Percentiles rank a stretch among this genome's conserved stretches.
phyloP scores from a whole-genome alignment of 1,140 invertebrate species.

The Thaumatotibia leucotreta region DNA sequence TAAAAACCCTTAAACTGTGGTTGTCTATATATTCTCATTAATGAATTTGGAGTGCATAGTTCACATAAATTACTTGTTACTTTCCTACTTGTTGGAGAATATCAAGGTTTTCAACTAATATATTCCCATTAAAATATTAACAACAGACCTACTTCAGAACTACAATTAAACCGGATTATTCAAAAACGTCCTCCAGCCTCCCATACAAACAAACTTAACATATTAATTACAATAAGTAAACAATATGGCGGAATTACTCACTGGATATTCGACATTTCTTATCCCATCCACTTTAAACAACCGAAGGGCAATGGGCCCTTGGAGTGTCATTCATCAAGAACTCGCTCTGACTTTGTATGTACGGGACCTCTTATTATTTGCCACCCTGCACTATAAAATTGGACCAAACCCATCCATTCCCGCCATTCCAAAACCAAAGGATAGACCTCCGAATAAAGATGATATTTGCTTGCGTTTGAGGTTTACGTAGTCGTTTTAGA shows the following conservation, averaged over 20 bases:
- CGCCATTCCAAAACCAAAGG: slow-evolving; percentile 24
- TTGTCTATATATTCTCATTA: too few species aligned
- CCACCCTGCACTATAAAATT: slow-evolving; percentile 72
- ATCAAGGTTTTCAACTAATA: neutral
- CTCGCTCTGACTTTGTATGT: slow-evolving; percentile 69
- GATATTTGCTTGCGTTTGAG: slow-evolving; percentile 23
- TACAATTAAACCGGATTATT: slow-evolving; percentile 19
- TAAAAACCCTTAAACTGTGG: too few species aligned
- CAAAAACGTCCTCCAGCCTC: slow-evolving; percentile 35
- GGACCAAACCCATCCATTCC: slow-evolving; percentile 50
- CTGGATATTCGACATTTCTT: slow-evolving; percentile 72
- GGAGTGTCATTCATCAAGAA: slow-evolving; percentile 75
- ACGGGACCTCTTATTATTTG: slow-evolving; percentile 72
- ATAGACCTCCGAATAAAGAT: slow-evolving; percentile 25
- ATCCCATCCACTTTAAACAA: slow-evolving; percentile 73
- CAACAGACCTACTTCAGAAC: neutral
- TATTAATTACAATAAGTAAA: slow-evolving; percentile 69
- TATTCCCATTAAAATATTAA: neutral
- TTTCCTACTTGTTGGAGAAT: too few species aligned
- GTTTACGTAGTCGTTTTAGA: slow-evolving; percentile 56
- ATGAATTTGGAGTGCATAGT: too few species aligned
- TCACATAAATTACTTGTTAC: too few species aligned
- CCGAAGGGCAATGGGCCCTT: slow-evolving; percentile 73
- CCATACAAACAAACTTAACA: slow-evolving; percentile 51
- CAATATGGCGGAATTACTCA: slow-evolving; percentile 64